Evolutionary conservation across 2,888 invertebrate species (phyloP), one percentile per base, ranked within the genome.

Genomic region (Rapana venosa): DNA sequence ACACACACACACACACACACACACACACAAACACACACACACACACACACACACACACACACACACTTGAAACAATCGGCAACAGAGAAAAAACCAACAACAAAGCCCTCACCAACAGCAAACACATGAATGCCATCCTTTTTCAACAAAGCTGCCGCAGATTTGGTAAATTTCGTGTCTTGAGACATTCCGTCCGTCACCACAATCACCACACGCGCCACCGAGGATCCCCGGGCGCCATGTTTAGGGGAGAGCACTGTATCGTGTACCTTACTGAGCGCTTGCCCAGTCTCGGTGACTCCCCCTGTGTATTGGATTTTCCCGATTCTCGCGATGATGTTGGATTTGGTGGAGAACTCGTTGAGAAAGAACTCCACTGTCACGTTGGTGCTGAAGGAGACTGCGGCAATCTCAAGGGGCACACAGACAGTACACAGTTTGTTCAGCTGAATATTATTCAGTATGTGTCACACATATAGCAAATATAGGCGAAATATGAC

Each of bases 161-260:
- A 32, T 32, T 66, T 87, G 56, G 90, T 88, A 13, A 66, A 83
- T 6, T 17, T 8, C 13, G 26, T 22, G 61, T 88, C 36, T 56
- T 90, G 90, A 0, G 88, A 87, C 17, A 26, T 22, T 15, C 90
- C 90, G 83, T 90, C 90, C 47, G 90, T 90, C 81, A 47, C 61
- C 36, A 70, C 79, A 36, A 83, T 90, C 32, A 22, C 81, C 36
- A 66, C 87, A 32, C 58, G 36, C 6, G 66, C 47, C 87, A 58
- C 87, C 74, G 77, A 13, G 74, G 77, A 77, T 5, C 81, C 81
- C 22, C 87, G 47, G 15, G 47, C 74, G 2, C 87, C 87, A 56
- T 56, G 47, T 47, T 47, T 4, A 77, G 74, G 87, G 79, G 87
- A 77, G 47, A 87, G 58, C 22, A 87, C 87, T 77, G 17, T 6